Evolutionary conservation across 2,888 invertebrate genomes (phyloP).

Genomic region (Eutolmus rufibarbis): DNA sequence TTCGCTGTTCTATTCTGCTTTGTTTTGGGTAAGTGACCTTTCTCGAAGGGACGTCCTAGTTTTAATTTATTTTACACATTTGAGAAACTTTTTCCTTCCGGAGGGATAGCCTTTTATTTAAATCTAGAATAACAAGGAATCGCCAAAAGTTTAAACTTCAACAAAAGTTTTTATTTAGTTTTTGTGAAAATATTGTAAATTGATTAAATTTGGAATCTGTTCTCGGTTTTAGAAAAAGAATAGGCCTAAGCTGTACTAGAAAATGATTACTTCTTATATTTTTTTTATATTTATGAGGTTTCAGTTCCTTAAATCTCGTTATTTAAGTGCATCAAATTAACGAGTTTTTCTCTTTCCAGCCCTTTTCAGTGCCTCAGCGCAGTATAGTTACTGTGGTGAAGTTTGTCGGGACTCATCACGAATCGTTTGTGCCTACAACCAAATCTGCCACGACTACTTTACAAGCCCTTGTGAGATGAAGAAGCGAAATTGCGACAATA

Average conservation of each 20-base stretch:
- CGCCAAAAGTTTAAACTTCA: not conserved
- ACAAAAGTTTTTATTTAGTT: not conserved
- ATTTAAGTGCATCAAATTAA: not conserved
- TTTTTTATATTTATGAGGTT: not conserved
- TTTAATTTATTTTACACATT: not conserved
- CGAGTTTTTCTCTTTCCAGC: not conserved
- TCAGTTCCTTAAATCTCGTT: too few relatives aligned
- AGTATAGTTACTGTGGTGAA: not conserved
- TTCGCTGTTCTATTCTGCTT: not conserved
- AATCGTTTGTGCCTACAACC: not conserved
- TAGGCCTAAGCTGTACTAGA: not conserved
- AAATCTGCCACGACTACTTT: not conserved
- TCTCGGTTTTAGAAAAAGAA: not conserved
- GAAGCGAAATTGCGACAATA: not conserved
- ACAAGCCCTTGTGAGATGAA: not conserved
- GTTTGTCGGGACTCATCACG: not conserved
- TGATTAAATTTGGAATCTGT: not conserved
- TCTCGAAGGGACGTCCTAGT: not conserved
- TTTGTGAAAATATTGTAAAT: not conserved
- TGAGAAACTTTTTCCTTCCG: not conserved
- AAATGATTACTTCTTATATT: not conserved
- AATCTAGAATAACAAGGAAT: not conserved
- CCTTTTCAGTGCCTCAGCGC: not conserved
- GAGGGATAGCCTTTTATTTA: not conserved
- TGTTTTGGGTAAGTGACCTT: not conserved